Evolutionary conservation across 2,888 invertebrate genomes (phyloP).

Genomic region (Chironomus riparius): DNA sequence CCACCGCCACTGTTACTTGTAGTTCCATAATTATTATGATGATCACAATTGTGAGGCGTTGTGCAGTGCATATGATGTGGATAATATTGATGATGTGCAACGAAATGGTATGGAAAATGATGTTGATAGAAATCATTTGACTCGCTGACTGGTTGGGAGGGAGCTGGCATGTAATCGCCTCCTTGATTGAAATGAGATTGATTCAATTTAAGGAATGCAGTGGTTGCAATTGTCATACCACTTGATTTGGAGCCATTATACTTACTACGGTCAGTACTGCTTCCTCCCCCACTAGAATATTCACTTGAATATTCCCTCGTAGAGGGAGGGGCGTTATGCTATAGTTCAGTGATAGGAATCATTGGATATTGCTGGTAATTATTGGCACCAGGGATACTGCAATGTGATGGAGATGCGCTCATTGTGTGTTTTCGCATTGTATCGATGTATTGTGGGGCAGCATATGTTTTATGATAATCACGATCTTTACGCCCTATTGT

Average conservation of each 20-base stretch:
- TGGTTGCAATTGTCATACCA: constrained; percentile 33
- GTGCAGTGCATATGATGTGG: constrained; percentile 22
- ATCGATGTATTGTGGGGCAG: constrained; percentile 76
- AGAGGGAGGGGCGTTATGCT: constrained; percentile 86
- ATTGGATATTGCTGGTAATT: constrained; percentile 48
- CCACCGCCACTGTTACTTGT: constrained; percentile 1
- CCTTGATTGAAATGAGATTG: constrained; percentile 37
- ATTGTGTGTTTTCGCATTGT: constrained; percentile 24
- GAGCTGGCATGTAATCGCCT: constrained; percentile 11
- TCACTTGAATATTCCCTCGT: background rate
- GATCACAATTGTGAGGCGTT: background rate
- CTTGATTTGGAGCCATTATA: constrained; percentile 1
- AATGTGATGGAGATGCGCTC: constrained; percentile 29
- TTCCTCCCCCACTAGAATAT: constrained; percentile 38
- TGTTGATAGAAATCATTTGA: constrained; percentile 23
- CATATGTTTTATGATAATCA: constrained; percentile 83
- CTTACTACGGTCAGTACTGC: constrained; percentile 34
- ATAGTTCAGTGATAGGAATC: constrained; percentile 86
- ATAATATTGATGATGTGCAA: constrained; percentile 21
- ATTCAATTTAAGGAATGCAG: constrained; percentile 39
- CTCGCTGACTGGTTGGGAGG: constrained; percentile 9
- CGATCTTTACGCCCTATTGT: constrained; percentile 60
- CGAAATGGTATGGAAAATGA: constrained; percentile 23
- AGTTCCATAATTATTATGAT: constrained; percentile 9
- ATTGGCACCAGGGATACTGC: constrained; percentile 34